Base-by-base conservation (phyloP, 1,140 invertebrate species). In the Harlomillsia oculata region DNA sequence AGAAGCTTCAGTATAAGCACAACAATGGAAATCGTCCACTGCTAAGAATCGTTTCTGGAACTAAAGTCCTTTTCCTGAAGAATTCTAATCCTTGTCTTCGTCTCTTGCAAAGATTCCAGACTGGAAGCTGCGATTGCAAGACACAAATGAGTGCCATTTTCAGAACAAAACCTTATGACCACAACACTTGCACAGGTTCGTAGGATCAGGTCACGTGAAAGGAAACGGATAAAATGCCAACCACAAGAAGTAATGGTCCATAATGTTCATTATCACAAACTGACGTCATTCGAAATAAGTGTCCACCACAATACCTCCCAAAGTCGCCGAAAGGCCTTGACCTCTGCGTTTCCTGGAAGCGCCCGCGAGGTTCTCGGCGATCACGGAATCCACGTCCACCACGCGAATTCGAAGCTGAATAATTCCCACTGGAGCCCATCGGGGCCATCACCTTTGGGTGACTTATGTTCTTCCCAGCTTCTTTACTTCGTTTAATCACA, bases 401-500 rank as follows among this genome's bases (percentile, higher is more conserved):
- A 75, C 66, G 13, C 72, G 72, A 67, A 78, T 78, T 59, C 76
- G 67, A 57, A 75, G 45, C 32, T 41, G 53, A 48, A n/a, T n/a
- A n/a, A n/a, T n/a, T n/a, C 23, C 45, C 45, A 44, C 16, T 64
- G 49, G 51, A 49, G 37, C 64, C 66, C 30, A 66, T 39, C 25
- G 50, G 63, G 28, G 54, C 49, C 40, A n/a, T 66, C 40, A 62
- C 37, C 45, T 48, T 56, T 37, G 41, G 28, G 45, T 37, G 63
- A 23, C 65, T 65, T 9, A 77, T 71, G 52, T 71, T 67, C 34
- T 79, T 85, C 1, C 84, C 81, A 25, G 85, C 80, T 70, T 89
- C 87, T 73, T 91, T 92, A 5, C 90, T 88, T 71, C 90, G 87
- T 62, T 84, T 78, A 53, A 95, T 75, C 61, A 96, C 89, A 34